Percentiles rank a stretch among this genome's conserved stretches.
phyloP scores from a whole-genome alignment of 2,797 vertebrate species.

The Enteromius radiatus region DNA sequence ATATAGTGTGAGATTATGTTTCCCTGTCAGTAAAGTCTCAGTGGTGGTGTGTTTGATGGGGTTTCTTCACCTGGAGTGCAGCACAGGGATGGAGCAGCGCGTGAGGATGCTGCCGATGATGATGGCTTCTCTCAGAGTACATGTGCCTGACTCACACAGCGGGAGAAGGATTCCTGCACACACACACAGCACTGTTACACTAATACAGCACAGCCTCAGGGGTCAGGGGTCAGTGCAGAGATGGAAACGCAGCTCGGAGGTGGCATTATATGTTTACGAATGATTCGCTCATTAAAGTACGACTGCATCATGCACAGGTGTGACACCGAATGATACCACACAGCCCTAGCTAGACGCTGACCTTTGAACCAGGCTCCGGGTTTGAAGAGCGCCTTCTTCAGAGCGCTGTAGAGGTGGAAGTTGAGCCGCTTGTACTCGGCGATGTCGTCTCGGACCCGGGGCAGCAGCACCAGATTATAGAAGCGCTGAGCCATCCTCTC shows the following conservation, averaged over 20 bases:
- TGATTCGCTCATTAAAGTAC: too few relatives aligned
- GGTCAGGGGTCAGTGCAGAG: too few relatives aligned
- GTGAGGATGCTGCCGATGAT: constrained; percentile 95
- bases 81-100: constrained; percentile 94
- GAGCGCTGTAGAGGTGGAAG: constrained; percentile 94
- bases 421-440: constrained; percentile 94
- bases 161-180: constrained; percentile 91
- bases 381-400: constrained; percentile 97
- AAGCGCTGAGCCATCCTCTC: constrained; percentile 97
- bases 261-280: too few relatives aligned
- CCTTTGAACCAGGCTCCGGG: constrained; percentile 99
- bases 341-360: constrained; percentile 59
- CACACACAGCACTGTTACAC: too few relatives aligned
- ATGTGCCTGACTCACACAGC: constrained; percentile 93
- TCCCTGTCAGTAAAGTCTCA: too few relatives aligned
- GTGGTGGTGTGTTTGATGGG: too few relatives aligned
- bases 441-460: constrained; percentile 90
- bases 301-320: too few relatives aligned
- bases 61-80: constrained; percentile 97
- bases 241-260: too few relatives aligned
- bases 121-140: constrained; percentile 92
- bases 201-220: too few relatives aligned
- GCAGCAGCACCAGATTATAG: constrained; percentile 94
- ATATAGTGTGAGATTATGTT: too few relatives aligned
- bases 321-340: too few relatives aligned